These are phyloP conservation scores for Tetraodon nigroviridis DNA, from an alignment of 2,113 vertebrate species.

Conservation along the genomic window DNA sequence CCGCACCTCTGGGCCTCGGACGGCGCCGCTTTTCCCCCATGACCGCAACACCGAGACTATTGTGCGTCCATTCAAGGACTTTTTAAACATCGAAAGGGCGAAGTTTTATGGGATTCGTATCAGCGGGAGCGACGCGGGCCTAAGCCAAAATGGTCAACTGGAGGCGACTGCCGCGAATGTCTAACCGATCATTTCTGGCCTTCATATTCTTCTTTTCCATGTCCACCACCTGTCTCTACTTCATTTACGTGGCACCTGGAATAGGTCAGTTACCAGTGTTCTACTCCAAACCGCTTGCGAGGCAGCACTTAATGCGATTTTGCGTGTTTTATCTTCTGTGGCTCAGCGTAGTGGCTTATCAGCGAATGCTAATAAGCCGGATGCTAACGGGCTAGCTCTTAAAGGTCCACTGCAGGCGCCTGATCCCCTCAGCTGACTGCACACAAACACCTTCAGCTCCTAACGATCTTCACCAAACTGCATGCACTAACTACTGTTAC, in stretches of 20 bases:
- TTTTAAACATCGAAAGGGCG: slow-evolving; percentile 32
- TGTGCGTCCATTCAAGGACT: slow-evolving; percentile 21
- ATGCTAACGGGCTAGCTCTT: slow-evolving; percentile 27
- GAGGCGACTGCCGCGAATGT: slow-evolving; percentile 84
- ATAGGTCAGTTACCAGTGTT: slow-evolving; percentile 79
- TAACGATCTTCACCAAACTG: too few species aligned
- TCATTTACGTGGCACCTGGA: slow-evolving; percentile 93
- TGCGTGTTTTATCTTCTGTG: slow-evolving; percentile 19
- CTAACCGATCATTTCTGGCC: slow-evolving; percentile 90
- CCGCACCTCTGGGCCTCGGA: slow-evolving; percentile 43
- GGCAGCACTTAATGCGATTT: slow-evolving; percentile 35
- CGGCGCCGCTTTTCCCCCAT: slow-evolving; percentile 36
- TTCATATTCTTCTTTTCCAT: slow-evolving; percentile 95
- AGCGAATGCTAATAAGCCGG: neutral
- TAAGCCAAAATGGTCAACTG: slow-evolving; percentile 80
- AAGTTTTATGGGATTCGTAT: slow-evolving; percentile 72
- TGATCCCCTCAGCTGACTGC: too few species aligned
- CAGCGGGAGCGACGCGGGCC: slow-evolving; percentile 45
- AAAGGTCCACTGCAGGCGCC: neutral
- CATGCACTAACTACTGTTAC: too few species aligned
- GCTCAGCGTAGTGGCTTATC: neutral
- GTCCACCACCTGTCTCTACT: slow-evolving; percentile 92
- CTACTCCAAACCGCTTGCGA: neutral
- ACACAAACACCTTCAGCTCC: neutral
- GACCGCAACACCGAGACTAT: slow-evolving; percentile 24